Percentiles rank a stretch among this genome's conserved stretches.
Conservation (phyloP, 2,797 vertebrate species). For the Gallinago stenura region DNA sequence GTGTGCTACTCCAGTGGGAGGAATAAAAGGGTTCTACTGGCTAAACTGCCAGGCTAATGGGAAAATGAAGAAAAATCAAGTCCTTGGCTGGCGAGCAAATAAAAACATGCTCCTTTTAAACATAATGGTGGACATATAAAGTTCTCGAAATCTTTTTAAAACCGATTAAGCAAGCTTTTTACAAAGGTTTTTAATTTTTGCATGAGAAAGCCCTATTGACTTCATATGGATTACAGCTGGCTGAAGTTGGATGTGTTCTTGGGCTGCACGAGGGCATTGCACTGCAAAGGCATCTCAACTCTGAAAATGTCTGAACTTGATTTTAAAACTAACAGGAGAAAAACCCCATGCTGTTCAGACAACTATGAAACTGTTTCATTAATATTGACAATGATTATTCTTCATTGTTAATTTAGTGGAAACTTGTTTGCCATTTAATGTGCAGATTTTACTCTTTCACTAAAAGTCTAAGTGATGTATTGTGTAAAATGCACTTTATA, state of each 20-base stretch:
- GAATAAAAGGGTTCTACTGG: conserved; percentile 2
- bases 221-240: background rate
- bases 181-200: background rate
- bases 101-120: conserved; percentile 2
- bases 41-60: background rate
- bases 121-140: background rate
- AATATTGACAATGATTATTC: background rate
- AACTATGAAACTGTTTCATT: background rate
- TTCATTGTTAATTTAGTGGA: background rate
- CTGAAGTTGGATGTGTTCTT: background rate
- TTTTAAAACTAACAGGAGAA: background rate
- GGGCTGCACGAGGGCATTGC: background rate
- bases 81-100: background rate
- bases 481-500: background rate
- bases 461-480: background rate
- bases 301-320: background rate
- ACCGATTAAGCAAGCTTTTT: background rate
- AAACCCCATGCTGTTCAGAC: background rate
- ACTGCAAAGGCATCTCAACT: background rate
- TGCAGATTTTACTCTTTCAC: background rate
- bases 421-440: background rate
- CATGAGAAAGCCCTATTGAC: background rate
- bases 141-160: background rate
- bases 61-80: conserved; percentile 27
- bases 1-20: background rate